A percentile compares a stretch with the other conserved stretches of the same genome.
These are phyloP conservation scores for Perca flavescens DNA, from an alignment of 2,113 vertebrate genomes.

Conservation along the genomic window DNA sequence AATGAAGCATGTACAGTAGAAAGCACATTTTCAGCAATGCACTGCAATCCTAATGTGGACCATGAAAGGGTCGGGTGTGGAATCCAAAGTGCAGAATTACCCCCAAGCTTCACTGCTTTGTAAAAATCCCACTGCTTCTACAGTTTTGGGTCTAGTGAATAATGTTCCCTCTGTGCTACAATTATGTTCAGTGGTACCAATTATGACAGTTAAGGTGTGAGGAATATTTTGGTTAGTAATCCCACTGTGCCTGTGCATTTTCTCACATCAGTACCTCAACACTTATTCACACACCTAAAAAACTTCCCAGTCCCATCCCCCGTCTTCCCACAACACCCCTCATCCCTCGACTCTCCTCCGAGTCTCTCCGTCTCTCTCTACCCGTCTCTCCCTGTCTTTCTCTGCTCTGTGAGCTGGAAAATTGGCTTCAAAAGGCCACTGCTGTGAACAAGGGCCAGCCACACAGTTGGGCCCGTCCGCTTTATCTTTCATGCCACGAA, in stretches of 20 bases:
- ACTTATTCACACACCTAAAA: slow-evolving; percentile 71
- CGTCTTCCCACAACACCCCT: slow-evolving; percentile 31
- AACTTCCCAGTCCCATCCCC: slow-evolving; percentile 65
- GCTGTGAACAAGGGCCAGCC: slow-evolving; percentile 87
- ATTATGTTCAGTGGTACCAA: slow-evolving; percentile 42
- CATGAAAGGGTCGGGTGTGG: slow-evolving; percentile 23
- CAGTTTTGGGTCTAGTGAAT: slow-evolving; percentile 25
- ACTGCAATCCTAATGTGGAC: slow-evolving; percentile 20
- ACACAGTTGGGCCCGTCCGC: slow-evolving; percentile 85
- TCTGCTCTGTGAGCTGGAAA: slow-evolving; percentile 88
- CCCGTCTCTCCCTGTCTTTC: slow-evolving; percentile 80
- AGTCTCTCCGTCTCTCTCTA: slow-evolving; percentile 73
- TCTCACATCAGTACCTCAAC: slow-evolving; percentile 67
- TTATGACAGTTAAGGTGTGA: slow-evolving; percentile 41
- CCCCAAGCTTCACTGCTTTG: slow-evolving; percentile 39
- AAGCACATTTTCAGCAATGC: slow-evolving; percentile 9
- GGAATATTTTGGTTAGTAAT: slow-evolving; percentile 57
- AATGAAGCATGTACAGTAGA: slow-evolving; percentile 10
- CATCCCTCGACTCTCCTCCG: slow-evolving; percentile 66
- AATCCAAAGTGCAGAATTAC: slow-evolving; percentile 55
- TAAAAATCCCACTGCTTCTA: slow-evolving; percentile 27
- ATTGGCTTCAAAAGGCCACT: slow-evolving; percentile 88
- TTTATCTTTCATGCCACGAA: slow-evolving; percentile 85
- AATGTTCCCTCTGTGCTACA: slow-evolving; percentile 24
- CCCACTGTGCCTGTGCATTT: slow-evolving; percentile 56